Evolutionary conservation across 2,797 vertebrate species (phyloP).

Genomic region (Sebastes melanostomus): DNA sequence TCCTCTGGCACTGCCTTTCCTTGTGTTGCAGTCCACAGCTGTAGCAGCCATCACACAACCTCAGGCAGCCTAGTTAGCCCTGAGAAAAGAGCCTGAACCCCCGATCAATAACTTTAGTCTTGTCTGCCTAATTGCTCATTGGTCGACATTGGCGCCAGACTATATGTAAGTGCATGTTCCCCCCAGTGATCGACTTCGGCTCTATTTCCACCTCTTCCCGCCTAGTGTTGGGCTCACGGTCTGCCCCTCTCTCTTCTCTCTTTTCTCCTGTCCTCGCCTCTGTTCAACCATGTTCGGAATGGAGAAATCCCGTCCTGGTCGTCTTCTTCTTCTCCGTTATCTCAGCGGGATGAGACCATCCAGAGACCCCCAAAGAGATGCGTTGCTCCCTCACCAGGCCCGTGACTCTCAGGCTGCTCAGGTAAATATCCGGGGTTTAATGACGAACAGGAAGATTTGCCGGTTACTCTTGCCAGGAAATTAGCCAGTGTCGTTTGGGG

Average conservation of each 20-base stretch:
- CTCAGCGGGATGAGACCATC: conserved; percentile 69
- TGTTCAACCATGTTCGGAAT: conserved; percentile 63
- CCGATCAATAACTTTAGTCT: conserved; percentile 85
- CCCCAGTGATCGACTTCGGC: conserved; percentile 71
- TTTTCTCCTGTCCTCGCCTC: conserved; percentile 65
- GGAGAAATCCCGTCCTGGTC: conserved; percentile 72
- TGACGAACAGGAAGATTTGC: conserved; percentile 76
- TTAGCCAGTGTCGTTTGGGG: conserved; percentile 67
- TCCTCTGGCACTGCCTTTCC: conserved; percentile 34
- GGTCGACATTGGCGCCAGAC: conserved; percentile 82
- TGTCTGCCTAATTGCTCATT: conserved; percentile 90
- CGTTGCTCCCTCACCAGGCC: conserved; percentile 75
- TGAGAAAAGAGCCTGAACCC: conserved; percentile 76
- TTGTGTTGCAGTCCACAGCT: conserved; percentile 42
- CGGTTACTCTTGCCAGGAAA: conserved; percentile 66
- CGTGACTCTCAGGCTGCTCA: conserved; percentile 80
- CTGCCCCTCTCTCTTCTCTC: conserved; percentile 66
- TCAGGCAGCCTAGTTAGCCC: conserved; percentile 81
- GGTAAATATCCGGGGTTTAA: conserved; percentile 82
- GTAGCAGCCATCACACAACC: conserved; percentile 73
- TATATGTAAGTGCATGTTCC: conserved; percentile 80
- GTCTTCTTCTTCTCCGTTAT: conserved; percentile 65
- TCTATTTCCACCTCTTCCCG: conserved; percentile 72
- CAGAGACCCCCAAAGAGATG: conserved; percentile 72
- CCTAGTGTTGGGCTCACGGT: conserved; percentile 66